Evolutionary conservation across 2,888 invertebrate species (phyloP).

Genomic region (Polydrusus cervinus): DNA sequence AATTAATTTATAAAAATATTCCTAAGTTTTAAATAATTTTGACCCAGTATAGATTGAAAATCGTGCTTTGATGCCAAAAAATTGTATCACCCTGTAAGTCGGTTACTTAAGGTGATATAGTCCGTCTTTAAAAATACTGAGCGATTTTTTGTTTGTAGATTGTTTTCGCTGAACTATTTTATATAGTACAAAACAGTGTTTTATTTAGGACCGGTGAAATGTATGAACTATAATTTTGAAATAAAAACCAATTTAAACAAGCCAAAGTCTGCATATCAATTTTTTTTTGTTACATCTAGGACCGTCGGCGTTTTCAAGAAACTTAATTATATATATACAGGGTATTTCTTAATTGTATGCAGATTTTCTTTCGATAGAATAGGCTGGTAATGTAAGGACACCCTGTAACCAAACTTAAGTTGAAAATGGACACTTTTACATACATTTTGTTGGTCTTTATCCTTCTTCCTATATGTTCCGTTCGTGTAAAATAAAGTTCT

Average conservation of each 20-base stretch:
- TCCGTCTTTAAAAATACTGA: conserved; percentile 31
- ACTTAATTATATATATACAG: background rate
- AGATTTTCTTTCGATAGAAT: too few relatives aligned
- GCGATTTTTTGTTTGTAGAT: conserved; percentile 29
- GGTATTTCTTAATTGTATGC: too few relatives aligned
- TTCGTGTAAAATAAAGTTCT: conserved; percentile 25
- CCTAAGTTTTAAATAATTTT: background rate
- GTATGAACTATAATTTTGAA: background rate
- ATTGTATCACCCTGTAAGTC: conserved; percentile 36
- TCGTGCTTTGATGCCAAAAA: conserved; percentile 15
- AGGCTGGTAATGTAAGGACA: background rate
- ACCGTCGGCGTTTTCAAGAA: background rate
- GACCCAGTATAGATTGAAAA: conserved; percentile 5
- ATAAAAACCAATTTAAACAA: background rate
- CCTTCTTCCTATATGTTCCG: conserved; percentile 26
- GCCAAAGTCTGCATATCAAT: conserved; percentile 1
- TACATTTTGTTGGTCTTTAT: conserved; percentile 10
- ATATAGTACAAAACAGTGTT: conserved; percentile 39
- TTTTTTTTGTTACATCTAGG: background rate
- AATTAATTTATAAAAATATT: too few relatives aligned
- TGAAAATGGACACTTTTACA: background rate
- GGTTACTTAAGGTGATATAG: conserved; percentile 41
- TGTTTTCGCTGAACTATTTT: conserved; percentile 25
- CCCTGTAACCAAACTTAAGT: background rate
- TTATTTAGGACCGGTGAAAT: conserved; percentile 9